Conservation (phyloP, 2,888 invertebrate species). For the Julus scandinavius region DNA sequence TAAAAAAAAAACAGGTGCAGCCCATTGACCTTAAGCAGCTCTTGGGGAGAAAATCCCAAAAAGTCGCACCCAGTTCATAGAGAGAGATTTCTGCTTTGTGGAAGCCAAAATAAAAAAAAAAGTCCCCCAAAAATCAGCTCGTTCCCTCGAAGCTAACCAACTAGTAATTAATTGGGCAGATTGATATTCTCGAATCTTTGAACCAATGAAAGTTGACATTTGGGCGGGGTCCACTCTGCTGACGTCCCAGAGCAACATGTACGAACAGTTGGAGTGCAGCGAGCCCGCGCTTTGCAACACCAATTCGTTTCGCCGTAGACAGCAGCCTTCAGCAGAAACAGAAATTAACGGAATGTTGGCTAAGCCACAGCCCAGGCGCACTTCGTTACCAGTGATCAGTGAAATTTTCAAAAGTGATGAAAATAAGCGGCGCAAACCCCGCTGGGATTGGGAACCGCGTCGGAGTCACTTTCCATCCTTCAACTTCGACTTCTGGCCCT, state of each 20-base stretch:
- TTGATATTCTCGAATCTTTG: not conserved
- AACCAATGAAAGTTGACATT: conserved; percentile 42
- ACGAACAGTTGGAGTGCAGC: conserved; percentile 39
- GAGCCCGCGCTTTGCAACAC: not conserved
- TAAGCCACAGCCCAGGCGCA: conserved; percentile 52
- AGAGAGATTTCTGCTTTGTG: not conserved
- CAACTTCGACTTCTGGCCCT: conserved; percentile 45
- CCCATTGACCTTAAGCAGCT: conserved; percentile 47
- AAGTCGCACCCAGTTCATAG: not conserved
- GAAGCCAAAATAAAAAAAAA: not conserved
- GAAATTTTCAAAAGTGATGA: conserved; percentile 50
- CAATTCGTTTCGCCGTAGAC: not conserved
- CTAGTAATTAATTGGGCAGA: not conserved
- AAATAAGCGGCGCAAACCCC: conserved; percentile 8
- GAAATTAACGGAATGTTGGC: conserved; percentile 53
- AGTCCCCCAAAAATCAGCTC: not conserved
- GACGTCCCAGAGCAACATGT: conserved; percentile 16
- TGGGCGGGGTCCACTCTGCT: conserved; percentile 38
- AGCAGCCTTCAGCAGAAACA: not conserved
- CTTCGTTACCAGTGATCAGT: conserved; percentile 52
- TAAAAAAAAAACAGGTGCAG: conserved; percentile 40
- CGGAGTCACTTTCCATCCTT: not conserved
- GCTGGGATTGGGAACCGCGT: conserved; percentile 46
- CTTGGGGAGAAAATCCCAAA: not conserved
- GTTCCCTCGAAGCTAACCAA: not conserved